phyloP scores from a whole-genome alignment of 2,113 vertebrate genomes.

The Lophura nycthemera region DNA sequence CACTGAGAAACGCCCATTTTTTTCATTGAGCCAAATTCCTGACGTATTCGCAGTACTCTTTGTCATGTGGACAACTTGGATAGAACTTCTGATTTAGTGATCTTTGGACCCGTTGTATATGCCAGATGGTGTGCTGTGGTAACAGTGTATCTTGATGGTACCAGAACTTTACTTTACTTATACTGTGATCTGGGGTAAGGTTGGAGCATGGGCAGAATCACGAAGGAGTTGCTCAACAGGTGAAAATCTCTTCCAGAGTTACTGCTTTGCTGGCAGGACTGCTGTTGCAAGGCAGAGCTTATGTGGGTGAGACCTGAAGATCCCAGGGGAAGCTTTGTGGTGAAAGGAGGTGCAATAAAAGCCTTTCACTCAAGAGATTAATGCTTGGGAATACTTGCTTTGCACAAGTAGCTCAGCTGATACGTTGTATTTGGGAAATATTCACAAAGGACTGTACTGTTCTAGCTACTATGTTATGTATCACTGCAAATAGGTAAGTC shows the following conservation, averaged over 20 bases:
- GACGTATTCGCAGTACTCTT: background rate
- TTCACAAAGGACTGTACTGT: background rate
- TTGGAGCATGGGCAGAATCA: background rate
- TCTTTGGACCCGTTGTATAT: slow-evolving; percentile 48
- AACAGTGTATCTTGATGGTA: background rate
- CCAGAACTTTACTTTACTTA: background rate
- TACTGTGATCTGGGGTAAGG: background rate
- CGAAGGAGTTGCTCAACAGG: background rate
- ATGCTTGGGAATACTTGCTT: background rate
- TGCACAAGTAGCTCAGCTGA: background rate
- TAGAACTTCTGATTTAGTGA: background rate
- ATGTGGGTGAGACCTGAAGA: background rate
- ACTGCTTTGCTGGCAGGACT: slow-evolving; percentile 23
- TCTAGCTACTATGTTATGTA: background rate
- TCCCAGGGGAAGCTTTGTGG: background rate
- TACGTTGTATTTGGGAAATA: background rate
- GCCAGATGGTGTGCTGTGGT: background rate
- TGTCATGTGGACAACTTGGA: slow-evolving; percentile 14
- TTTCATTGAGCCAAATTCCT: background rate
- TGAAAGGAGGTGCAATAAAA: background rate
- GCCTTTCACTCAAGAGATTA: background rate
- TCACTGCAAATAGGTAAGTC: rapidly evolving
- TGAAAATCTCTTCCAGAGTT: background rate
- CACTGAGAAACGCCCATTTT: background rate
- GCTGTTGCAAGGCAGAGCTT: background rate